Conservation (phyloP, 2,113 vertebrate species). For the Panthera uncia region DNA sequence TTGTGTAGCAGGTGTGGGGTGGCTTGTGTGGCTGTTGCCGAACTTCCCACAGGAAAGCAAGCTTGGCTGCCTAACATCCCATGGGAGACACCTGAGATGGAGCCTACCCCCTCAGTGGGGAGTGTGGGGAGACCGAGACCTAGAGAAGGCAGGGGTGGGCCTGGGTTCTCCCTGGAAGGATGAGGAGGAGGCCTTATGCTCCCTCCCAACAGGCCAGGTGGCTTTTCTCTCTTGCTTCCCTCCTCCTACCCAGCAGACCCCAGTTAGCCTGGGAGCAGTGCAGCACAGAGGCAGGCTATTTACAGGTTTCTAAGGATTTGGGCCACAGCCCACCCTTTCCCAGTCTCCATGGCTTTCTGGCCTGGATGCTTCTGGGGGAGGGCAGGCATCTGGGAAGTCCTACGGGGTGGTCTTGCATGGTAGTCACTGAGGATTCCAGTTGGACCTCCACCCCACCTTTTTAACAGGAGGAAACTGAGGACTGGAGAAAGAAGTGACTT, state of each 20-base stretch:
- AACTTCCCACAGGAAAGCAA: neutral
- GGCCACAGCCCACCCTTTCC: neutral
- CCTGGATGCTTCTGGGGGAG: neutral
- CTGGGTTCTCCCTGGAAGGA: neutral
- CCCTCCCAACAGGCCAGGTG: neutral
- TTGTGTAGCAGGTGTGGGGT: neutral
- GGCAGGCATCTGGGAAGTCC: neutral
- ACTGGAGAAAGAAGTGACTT: neutral
- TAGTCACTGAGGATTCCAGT: neutral
- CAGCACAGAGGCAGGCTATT: neutral
- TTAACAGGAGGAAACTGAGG: neutral
- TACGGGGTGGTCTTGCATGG: neutral
- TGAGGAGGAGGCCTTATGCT: accelerated
- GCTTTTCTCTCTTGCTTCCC: neutral
- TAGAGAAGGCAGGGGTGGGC: neutral
- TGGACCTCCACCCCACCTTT: neutral
- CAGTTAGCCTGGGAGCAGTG: neutral
- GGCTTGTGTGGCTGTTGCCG: neutral
- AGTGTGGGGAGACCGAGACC: neutral
- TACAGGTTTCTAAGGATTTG: neutral
- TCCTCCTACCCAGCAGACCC: neutral
- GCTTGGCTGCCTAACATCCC: neutral
- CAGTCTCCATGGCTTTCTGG: neutral
- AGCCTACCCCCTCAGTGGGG: neutral
- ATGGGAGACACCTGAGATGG: neutral